Percentiles rank a stretch among this genome's conserved stretches.
phyloP scores from a whole-genome alignment of 1,140 invertebrate genomes.

The Calliphora vicina region DNA sequence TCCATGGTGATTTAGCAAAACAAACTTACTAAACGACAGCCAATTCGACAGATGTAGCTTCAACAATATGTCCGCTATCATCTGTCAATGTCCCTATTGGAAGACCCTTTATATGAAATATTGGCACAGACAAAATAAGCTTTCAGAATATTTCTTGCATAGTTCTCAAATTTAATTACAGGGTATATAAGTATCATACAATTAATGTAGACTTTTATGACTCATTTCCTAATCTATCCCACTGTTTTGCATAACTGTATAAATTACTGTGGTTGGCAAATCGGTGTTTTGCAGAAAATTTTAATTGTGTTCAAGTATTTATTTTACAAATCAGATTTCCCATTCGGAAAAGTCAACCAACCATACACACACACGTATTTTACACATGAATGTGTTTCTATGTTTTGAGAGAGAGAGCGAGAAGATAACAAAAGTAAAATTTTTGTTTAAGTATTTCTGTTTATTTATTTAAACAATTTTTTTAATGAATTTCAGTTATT shows the following conservation, averaged over 20 bases:
- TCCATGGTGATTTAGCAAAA: no score
- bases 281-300: not conserved
- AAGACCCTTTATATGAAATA: no score
- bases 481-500: not conserved
- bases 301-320: not conserved
- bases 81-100: no score
- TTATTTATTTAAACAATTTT: not conserved
- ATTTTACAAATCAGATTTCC: not conserved
- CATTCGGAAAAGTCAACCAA: not conserved
- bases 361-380: not conserved
- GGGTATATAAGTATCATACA: no score
- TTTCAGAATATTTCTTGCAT: no score
- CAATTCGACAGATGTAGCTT: no score
- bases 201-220: not conserved
- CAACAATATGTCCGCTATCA: no score
- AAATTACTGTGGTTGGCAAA: not conserved
- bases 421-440: no score
- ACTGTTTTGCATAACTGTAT: not conserved
- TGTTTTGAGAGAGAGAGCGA: not conserved
- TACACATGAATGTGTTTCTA: not conserved
- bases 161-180: no score
- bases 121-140: no score
- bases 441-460: not conserved
- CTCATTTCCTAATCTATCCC: not conserved
- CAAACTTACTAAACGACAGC: no score